These are phyloP conservation scores for Acrobasis repandana DNA, from an alignment of 2,888 invertebrate genomes.

Conservation along the genomic window DNA sequence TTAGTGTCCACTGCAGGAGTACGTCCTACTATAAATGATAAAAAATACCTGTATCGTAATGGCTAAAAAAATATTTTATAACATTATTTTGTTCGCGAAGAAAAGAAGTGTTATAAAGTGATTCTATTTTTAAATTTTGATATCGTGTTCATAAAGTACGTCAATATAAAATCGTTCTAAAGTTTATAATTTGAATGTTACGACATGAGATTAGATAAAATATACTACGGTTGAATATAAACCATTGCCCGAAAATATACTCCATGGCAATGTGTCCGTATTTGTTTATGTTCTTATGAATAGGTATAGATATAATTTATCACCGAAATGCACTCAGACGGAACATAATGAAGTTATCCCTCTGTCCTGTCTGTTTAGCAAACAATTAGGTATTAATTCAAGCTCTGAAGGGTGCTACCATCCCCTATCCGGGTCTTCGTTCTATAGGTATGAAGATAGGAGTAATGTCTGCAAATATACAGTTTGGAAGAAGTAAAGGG, in stretches of 20 bases:
- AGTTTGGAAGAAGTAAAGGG: background rate
- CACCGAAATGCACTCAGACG: conserved; percentile 34
- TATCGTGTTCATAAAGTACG: no score
- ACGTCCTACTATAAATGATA: no score
- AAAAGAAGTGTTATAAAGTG: no score
- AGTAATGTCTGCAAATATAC: background rate
- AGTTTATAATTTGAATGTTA: no score
- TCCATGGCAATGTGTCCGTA: conserved; percentile 19
- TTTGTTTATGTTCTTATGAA: conserved; percentile 44
- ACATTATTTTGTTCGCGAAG: no score
- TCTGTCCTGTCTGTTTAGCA: conserved; percentile 73
- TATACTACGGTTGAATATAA: no score
- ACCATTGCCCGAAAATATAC: background rate
- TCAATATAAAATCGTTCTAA: no score
- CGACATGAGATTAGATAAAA: no score
- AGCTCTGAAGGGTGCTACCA: conserved; percentile 24
- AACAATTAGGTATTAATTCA: conserved; percentile 70
- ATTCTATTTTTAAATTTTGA: no score
- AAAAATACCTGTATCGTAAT: no score
- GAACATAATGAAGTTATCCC: conserved; percentile 61
- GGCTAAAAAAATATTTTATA: no score
- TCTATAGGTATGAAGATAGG: conserved; percentile 5
- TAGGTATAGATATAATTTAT: conserved; percentile 6
- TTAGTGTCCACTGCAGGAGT: no score
- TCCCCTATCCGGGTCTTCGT: conserved; percentile 10